A percentile compares a stretch with the other conserved stretches of the same genome.
phyloP scores from a whole-genome alignment of 2,888 invertebrate species.

The Hypsopygia costalis region DNA sequence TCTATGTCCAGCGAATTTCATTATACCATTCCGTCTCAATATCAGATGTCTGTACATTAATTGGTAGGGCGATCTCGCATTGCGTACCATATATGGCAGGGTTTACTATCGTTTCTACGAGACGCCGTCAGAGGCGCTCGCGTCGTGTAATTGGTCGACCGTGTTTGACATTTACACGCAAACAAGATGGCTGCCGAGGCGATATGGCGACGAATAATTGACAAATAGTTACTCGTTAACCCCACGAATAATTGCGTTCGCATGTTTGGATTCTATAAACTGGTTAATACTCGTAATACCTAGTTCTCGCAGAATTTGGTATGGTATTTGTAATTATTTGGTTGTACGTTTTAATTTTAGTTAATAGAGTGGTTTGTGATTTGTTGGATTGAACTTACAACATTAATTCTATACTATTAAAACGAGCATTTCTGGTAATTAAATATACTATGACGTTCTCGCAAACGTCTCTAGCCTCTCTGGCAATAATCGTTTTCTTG shows the following conservation, averaged over 20 bases:
- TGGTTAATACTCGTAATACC: background rate
- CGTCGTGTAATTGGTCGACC: conserved; percentile 74
- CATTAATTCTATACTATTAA: too few species aligned
- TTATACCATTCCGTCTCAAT: conserved; percentile 18
- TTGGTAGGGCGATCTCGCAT: conserved; percentile 63
- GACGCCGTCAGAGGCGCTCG: conserved; percentile 68
- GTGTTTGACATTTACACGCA: conserved; percentile 73
- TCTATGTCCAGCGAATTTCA: conserved; percentile 10
- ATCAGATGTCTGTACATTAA: conserved; percentile 70
- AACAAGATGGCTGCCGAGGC: conserved; percentile 72
- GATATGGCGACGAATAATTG: conserved; percentile 70
- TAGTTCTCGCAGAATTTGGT: background rate
- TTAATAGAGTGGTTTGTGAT: too few species aligned
- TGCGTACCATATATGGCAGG: conserved; percentile 68
- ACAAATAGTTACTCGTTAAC: conserved; percentile 59
- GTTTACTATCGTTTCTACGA: conserved; percentile 75
- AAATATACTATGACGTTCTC: too few species aligned
- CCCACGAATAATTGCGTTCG: conserved; percentile 39
- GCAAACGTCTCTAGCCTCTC: too few species aligned
- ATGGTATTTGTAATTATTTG: background rate
- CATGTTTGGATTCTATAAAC: conserved; percentile 17
- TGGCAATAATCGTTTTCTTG: too few species aligned
- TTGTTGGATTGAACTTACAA: too few species aligned
- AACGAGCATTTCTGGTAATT: too few species aligned
- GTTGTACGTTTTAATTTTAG: too few species aligned